Conservation (phyloP, 2,113 vertebrate genomes). For the Edolisoma coerulescens region DNA sequence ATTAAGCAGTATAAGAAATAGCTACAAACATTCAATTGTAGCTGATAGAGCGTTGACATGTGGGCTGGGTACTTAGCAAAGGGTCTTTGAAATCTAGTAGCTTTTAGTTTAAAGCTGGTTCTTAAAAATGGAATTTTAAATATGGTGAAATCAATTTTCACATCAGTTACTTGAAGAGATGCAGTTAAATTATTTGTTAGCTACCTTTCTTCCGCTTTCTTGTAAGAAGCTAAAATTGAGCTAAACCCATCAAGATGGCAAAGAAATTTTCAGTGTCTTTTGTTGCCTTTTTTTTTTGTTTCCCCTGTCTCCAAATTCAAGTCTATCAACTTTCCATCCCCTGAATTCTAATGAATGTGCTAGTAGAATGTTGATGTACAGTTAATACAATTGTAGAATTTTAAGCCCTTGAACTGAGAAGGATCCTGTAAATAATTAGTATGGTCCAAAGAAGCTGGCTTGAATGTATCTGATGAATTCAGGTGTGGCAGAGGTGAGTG, state of each 20-base stretch:
- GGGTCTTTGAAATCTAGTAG: neutral
- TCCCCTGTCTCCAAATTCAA: neutral
- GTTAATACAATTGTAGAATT: neutral
- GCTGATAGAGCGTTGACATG: neutral
- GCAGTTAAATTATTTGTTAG: constrained; percentile 22
- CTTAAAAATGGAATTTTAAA: neutral
- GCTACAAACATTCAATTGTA: neutral
- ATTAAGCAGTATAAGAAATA: neutral
- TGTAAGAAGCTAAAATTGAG: neutral
- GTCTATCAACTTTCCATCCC: neutral
- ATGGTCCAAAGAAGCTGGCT: neutral
- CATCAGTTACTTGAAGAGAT: neutral
- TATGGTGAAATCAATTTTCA: neutral
- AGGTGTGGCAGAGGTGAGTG: neutral
- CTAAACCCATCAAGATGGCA: constrained; percentile 13
- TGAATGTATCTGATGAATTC: neutral
- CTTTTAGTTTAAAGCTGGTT: neutral
- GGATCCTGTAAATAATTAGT: neutral
- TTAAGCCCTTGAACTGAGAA: neutral
- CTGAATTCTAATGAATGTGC: neutral
- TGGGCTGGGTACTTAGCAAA: neutral
- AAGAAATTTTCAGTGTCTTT: neutral
- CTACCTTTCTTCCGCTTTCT: neutral
- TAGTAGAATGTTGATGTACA: neutral
- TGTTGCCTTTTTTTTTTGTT: neutral